These are phyloP conservation scores for Neogobius melanostomus DNA, from an alignment of 2,113 vertebrate species.

Conservation along the genomic window DNA sequence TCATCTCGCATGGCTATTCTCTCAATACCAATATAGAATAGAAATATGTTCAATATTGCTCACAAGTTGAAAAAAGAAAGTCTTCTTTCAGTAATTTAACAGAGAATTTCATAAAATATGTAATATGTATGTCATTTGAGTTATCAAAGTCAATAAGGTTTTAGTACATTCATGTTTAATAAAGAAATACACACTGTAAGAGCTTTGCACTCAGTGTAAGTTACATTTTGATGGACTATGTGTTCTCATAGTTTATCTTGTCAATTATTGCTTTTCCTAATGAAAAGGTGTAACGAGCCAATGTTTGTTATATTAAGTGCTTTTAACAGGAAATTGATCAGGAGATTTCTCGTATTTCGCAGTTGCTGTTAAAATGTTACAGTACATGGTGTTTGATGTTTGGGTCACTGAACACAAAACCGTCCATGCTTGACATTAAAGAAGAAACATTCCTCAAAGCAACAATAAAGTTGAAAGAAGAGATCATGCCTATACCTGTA, in stretches of 20 bases:
- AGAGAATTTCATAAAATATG: no score
- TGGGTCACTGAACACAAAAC: background rate
- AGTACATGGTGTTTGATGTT: background rate
- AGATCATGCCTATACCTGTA: background rate
- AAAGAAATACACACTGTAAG: background rate
- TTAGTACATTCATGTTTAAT: background rate
- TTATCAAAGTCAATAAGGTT: no score
- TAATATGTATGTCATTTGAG: no score
- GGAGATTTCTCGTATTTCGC: background rate
- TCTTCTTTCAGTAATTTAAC: no score
- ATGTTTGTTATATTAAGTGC: background rate
- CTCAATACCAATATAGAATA: no score
- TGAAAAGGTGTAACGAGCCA: background rate
- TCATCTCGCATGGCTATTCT: no score
- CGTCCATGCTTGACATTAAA: constrained; percentile 6
- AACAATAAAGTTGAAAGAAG: background rate
- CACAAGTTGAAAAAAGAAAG: no score
- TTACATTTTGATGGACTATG: no score
- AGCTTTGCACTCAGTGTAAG: background rate
- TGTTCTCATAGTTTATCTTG: background rate
- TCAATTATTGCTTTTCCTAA: background rate
- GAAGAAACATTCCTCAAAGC: background rate
- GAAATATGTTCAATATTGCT: no score
- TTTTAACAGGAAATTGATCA: background rate
- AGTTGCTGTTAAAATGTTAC: background rate